Conservation (phyloP, 2,888 invertebrate species). For the Dasypolia templi region DNA sequence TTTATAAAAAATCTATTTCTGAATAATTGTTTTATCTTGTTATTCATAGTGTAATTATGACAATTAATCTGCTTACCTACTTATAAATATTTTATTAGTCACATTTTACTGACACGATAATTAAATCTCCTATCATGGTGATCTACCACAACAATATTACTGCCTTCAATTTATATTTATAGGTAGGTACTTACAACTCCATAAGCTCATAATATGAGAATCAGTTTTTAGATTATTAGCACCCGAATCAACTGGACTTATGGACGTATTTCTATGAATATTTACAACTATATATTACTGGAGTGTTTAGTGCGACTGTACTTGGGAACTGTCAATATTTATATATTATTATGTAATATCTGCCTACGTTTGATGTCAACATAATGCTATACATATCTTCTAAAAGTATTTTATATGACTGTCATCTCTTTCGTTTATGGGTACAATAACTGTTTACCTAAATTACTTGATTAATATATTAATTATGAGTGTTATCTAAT, state of each 20-base stretch:
- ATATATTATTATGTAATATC: constrained; percentile 56
- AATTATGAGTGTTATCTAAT: constrained; percentile 56
- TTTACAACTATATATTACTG: constrained; percentile 45
- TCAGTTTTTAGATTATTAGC: constrained; percentile 50
- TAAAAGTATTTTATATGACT: constrained; percentile 43
- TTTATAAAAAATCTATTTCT: not conserved
- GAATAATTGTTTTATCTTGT: not conserved
- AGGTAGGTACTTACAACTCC: not conserved
- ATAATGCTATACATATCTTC: constrained; percentile 51
- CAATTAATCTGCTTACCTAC: not conserved
- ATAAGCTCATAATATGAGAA: constrained; percentile 41
- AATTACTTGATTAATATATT: constrained; percentile 43
- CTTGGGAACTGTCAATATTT: constrained; percentile 45
- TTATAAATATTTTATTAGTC: not conserved
- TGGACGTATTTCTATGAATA: constrained; percentile 59
- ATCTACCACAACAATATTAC: not conserved
- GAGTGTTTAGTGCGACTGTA: constrained; percentile 52
- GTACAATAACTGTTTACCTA: constrained; percentile 37
- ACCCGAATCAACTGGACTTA: constrained; percentile 62
- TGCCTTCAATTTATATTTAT: not conserved
- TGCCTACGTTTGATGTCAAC: constrained; percentile 32
- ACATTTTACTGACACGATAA: not conserved
- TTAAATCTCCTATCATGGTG: not conserved
- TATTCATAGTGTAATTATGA: not conserved
- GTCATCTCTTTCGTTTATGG: constrained; percentile 40